phyloP scores from a whole-genome alignment of 2,888 invertebrate genomes.

The Sarcophaga variegata region DNA sequence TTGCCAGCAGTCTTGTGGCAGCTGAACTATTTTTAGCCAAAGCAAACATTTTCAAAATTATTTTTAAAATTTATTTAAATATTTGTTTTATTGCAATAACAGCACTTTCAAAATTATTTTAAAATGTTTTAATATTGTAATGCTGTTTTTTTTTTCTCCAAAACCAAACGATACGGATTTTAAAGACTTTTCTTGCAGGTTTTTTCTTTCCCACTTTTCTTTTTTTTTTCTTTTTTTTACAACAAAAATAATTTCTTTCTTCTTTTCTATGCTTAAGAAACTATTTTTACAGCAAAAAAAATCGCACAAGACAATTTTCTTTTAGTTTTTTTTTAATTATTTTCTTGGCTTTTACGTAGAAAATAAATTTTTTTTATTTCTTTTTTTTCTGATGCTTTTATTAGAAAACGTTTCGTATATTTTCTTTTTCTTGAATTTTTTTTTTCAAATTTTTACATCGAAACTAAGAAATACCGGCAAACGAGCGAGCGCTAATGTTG shows the following conservation, averaged over 20 bases:
- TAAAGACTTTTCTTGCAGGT: constrained; percentile 30
- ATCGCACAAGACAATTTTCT: constrained; percentile 44
- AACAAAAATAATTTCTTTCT: background rate
- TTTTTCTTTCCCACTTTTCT: constrained; percentile 12
- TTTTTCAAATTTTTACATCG: constrained; percentile 24
- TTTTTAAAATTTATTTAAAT: background rate
- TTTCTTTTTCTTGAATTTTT: constrained; percentile 7
- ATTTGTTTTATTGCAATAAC: background rate
- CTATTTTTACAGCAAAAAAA: constrained; percentile 53
- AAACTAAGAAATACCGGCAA: constrained; percentile 51
- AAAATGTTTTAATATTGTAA: too few species aligned
- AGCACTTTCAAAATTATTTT: background rate
- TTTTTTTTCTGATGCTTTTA: constrained; percentile 12
- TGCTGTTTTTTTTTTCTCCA: too few species aligned
- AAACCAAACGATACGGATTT: constrained; percentile 17
- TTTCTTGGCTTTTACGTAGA: background rate
- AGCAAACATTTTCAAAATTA: background rate
- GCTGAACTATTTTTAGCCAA: background rate
- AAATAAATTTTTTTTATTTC: background rate
- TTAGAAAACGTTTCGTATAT: background rate
- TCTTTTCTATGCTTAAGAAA: constrained; percentile 27
- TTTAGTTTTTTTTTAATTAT: background rate
- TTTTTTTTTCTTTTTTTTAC: constrained; percentile 18
- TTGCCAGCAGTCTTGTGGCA: background rate
- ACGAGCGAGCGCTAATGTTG: constrained; percentile 10